These are phyloP conservation scores for Drosophila nr. perissopoda DNA, from an alignment of 2,888 invertebrate genomes.

Conservation along the genomic window DNA sequence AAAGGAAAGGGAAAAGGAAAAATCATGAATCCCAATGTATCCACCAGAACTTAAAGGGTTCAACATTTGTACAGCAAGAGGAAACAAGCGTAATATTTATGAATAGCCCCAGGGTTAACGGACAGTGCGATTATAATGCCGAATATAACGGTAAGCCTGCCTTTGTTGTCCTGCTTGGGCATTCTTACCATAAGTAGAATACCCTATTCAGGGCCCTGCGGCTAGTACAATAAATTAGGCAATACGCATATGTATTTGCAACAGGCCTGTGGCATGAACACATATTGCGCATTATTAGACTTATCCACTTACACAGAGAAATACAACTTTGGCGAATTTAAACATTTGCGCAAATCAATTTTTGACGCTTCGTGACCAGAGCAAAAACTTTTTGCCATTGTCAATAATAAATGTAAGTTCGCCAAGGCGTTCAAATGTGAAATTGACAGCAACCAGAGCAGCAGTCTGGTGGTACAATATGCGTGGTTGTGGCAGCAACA, in stretches of 20 bases:
- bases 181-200: background rate
- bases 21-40: background rate
- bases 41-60: conserved; percentile 11
- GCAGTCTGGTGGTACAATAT: conserved; percentile 26
- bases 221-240: conserved; percentile 47
- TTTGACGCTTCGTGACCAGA: conserved; percentile 56
- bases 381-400: conserved; percentile 72
- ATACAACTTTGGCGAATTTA: conserved; percentile 40
- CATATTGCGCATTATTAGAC: conserved; percentile 9
- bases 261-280: background rate
- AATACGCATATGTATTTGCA: conserved; percentile 25
- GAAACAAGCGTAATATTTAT: conserved; percentile 32
- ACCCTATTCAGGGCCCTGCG: conserved; percentile 16
- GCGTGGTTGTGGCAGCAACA: conserved; percentile 14
- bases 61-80: background rate
- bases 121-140: conserved; percentile 28
- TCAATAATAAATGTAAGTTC: conserved; percentile 75
- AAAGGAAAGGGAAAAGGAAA: background rate
- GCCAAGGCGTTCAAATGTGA: conserved; percentile 68
- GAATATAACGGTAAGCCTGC: conserved; percentile 28
- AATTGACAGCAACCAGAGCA: conserved; percentile 67
- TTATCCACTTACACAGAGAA: conserved; percentile 15
- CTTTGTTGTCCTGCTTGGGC: conserved; percentile 13
- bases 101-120: conserved; percentile 31
- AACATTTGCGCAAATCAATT: conserved; percentile 68